A percentile compares a stretch with the other conserved stretches of the same genome.
These are phyloP conservation scores for Andricus quercusramuli DNA, from an alignment of 2,888 invertebrate genomes.

Conservation along the genomic window DNA sequence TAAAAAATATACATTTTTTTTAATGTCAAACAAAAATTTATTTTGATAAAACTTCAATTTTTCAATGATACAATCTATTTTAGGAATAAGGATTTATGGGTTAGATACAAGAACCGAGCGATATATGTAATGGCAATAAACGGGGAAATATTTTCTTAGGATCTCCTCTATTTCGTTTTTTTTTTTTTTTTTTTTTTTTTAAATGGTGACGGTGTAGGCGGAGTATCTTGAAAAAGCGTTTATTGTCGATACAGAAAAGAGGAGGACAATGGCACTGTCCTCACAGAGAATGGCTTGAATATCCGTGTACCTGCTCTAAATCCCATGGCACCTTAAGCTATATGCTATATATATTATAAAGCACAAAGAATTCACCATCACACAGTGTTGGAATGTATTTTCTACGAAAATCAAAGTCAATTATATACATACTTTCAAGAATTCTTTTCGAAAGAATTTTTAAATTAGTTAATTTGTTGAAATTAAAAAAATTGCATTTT, in stretches of 20 bases:
- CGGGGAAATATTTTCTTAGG: neutral
- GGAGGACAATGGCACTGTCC: constrained; percentile 2
- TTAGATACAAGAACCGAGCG: no score
- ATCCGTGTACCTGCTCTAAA: constrained; percentile 4
- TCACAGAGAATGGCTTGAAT: neutral
- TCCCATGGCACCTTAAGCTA: constrained; percentile 1
- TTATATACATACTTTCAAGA: neutral
- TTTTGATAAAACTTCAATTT: no score
- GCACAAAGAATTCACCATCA: neutral
- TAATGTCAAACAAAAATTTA: no score
- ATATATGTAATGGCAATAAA: neutral
- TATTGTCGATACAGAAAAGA: constrained; percentile 1
- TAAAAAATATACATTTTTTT: no score
- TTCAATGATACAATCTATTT: no score
- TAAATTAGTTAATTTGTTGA: neutral
- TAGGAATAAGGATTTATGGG: no score
- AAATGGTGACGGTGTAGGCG: neutral
- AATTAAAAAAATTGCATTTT: no score
- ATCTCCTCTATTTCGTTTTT: neutral
- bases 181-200: neutral
- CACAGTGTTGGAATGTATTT: neutral
- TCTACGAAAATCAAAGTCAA: neutral
- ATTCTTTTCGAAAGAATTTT: neutral
- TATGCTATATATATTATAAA: neutral
- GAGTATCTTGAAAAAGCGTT: neutral